These are phyloP conservation scores for Spea hammondii DNA, from an alignment of 2,797 vertebrate genomes.

Conservation along the genomic window DNA sequence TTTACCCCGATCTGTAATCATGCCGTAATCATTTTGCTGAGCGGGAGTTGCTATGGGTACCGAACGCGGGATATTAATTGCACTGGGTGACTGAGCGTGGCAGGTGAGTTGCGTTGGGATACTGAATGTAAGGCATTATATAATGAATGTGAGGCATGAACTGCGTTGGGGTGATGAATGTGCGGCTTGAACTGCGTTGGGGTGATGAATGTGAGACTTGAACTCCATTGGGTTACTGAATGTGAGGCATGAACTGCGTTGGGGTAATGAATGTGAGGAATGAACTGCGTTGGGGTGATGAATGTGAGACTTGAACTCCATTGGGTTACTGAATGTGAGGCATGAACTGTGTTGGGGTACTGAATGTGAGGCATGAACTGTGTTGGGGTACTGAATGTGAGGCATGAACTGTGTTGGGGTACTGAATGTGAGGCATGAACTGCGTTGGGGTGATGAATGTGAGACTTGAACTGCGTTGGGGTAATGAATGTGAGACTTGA, in stretches of 20 bases:
- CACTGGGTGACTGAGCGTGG: not conserved
- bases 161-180: not conserved
- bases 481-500: accelerated
- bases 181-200: not conserved
- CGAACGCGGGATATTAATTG: not conserved
- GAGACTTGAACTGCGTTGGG: accelerated
- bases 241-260: not conserved
- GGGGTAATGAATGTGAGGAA: not conserved
- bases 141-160: not conserved
- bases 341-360: no score
- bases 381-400: not conserved
- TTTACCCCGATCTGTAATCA: no score
- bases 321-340: no score
- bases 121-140: not conserved
- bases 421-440: not conserved
- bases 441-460: not conserved
- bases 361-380: no score
- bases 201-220: not conserved
- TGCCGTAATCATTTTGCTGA: no score
- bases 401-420: not conserved
- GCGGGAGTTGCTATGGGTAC: no score
- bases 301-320: no score
- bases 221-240: not conserved
- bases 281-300: not conserved
- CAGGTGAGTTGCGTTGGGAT: not conserved